phyloP scores from a whole-genome alignment of 1,140 invertebrate species.

The Aporrectodea caliginosa region DNA sequence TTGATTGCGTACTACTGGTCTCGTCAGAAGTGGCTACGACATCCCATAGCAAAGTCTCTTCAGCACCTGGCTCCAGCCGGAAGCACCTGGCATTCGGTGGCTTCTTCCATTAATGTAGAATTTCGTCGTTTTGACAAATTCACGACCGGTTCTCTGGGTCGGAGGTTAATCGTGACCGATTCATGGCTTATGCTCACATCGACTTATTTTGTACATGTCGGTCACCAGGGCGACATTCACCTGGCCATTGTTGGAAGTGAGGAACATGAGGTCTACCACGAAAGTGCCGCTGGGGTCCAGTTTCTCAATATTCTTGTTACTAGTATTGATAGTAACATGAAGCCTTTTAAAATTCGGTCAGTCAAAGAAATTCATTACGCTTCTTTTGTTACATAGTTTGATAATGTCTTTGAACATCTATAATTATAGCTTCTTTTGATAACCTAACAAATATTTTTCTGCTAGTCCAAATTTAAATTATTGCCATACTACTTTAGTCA shows the following conservation, averaged over 20 bases:
- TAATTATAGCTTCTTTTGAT: too few species aligned
- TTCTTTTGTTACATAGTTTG: neutral
- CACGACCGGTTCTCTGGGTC: constrained; percentile 63
- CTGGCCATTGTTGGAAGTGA: constrained; percentile 71
- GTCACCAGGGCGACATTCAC: constrained; percentile 73
- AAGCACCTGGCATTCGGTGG: constrained; percentile 64
- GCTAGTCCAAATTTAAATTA: neutral
- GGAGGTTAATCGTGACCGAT: constrained; percentile 72
- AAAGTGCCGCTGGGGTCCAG: constrained; percentile 62
- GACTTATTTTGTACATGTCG: constrained; percentile 69
- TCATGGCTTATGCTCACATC: constrained; percentile 84
- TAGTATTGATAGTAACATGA: constrained; percentile 55
- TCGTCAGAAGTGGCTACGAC: constrained; percentile 64
- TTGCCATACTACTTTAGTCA: neutral
- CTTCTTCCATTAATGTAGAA: constrained; percentile 71
- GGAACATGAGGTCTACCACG: constrained; percentile 65
- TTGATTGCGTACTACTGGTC: constrained; percentile 61
- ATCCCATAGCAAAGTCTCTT: constrained; percentile 71
- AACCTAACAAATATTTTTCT: neutral
- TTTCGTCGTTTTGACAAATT: constrained; percentile 74
- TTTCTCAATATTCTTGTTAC: constrained; percentile 77
- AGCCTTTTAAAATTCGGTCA: constrained; percentile 54
- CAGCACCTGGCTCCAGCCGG: constrained; percentile 59
- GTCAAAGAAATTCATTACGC: neutral
- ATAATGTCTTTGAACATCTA: neutral